A percentile compares a stretch with the other conserved stretches of the same genome.
These are phyloP conservation scores for Andricus grossulariae DNA, from an alignment of 1,140 invertebrate genomes.

Conservation along the genomic window DNA sequence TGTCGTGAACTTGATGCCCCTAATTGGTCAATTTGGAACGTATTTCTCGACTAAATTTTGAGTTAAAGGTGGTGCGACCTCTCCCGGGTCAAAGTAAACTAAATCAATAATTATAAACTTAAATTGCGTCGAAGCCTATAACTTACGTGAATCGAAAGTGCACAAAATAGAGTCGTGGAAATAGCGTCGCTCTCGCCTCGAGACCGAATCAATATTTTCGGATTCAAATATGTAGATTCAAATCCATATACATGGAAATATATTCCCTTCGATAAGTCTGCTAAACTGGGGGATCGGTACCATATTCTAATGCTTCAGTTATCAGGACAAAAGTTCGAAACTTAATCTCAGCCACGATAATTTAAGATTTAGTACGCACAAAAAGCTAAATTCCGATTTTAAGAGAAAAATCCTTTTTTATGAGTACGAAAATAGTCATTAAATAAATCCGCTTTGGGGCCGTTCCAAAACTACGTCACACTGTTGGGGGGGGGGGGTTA, in stretches of 20 bases:
- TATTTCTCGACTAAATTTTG: slow-evolving; percentile 3
- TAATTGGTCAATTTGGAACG: not conserved
- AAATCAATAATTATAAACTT: slow-evolving; percentile 20
- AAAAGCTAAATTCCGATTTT: no score
- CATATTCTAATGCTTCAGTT: slow-evolving; percentile 58
- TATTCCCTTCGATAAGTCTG: slow-evolving; percentile 63
- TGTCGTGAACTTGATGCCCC: slow-evolving; percentile 7
- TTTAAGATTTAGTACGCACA: not conserved
- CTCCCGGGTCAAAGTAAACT: not conserved
- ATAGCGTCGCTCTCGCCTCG: not conserved
- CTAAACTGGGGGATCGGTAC: slow-evolving; percentile 61
- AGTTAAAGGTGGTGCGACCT: not conserved
- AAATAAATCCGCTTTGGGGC: no score
- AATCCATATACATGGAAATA: slow-evolving; percentile 66
- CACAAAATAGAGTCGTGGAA: slow-evolving; percentile 4
- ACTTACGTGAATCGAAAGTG: not conserved
- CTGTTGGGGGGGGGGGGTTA: no score
- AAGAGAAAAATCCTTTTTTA: no score
- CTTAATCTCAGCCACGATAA: not conserved
- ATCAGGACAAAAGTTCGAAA: slow-evolving; percentile 41
- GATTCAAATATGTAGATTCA: slow-evolving; percentile 65
- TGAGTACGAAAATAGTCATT: no score
- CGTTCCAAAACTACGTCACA: no score
- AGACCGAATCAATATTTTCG: slow-evolving; percentile 59
- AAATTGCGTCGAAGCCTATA: slow-evolving; percentile 8